Percentiles rank a stretch among this genome's conserved stretches.
Conservation (phyloP, 2,797 vertebrate species). For the Hypotaenidia philippensis region DNA sequence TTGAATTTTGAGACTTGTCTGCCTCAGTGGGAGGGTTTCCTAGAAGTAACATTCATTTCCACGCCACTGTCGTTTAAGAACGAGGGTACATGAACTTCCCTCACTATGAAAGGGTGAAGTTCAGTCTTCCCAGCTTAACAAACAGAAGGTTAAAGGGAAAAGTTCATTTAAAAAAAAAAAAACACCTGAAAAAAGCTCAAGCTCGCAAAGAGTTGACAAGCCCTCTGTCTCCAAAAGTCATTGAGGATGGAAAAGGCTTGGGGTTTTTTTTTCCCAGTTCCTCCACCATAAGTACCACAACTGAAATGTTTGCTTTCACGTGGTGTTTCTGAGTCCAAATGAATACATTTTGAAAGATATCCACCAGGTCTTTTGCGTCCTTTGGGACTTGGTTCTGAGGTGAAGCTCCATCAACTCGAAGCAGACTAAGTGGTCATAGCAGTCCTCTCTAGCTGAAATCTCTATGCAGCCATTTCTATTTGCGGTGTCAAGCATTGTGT, state of each 20-base stretch:
- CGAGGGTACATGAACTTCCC: neutral
- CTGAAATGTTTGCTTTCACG: neutral
- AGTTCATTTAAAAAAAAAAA: neutral
- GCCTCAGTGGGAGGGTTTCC: slow-evolving; percentile 50
- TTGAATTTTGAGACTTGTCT: slow-evolving; percentile 67
- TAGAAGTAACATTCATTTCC: slow-evolving; percentile 51
- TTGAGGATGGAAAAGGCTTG: neutral
- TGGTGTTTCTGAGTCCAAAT: neutral
- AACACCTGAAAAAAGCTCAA: neutral
- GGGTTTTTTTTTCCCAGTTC: neutral
- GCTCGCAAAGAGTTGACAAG: neutral
- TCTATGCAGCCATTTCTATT: neutral
- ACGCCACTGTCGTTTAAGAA: neutral
- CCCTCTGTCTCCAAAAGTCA: neutral
- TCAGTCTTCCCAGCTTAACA: neutral
- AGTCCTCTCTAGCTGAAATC: neutral
- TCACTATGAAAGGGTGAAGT: neutral
- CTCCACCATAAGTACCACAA: neutral
- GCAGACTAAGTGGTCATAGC: neutral
- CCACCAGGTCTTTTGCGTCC: neutral
- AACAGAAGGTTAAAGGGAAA: neutral
- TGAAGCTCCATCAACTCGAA: neutral
- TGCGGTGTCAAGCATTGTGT: neutral
- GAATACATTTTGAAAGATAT: neutral
- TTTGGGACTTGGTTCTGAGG: neutral